Conservation (phyloP, 2,888 invertebrate genomes). For the Epirrhoe tristata region DNA sequence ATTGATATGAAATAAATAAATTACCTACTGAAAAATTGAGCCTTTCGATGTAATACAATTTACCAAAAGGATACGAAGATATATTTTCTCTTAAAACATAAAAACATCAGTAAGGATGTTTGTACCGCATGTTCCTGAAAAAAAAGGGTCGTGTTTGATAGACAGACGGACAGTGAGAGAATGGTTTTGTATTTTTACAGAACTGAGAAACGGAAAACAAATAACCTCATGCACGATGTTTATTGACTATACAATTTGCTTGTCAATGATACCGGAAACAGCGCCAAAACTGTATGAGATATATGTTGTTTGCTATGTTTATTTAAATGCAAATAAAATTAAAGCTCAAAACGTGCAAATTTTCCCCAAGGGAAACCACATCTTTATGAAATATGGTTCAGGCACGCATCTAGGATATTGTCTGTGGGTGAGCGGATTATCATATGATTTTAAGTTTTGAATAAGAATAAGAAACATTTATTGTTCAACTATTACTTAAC, state of each 20-base stretch:
- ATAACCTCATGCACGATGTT: not conserved
- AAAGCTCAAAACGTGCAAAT: slow-evolving; percentile 20
- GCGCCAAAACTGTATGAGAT: not conserved
- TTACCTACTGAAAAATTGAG: no score
- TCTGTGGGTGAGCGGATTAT: no score
- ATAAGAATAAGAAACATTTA: no score
- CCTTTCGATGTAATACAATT: no score
- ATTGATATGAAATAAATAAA: no score
- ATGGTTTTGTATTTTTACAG: not conserved
- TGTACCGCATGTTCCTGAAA: not conserved
- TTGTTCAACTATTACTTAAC: no score
- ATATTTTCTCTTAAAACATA: not conserved
- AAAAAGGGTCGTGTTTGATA: not conserved
- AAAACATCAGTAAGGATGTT: not conserved
- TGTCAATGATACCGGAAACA: not conserved
- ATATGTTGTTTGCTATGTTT: not conserved
- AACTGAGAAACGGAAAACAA: not conserved
- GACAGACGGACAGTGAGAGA: slow-evolving; percentile 1
- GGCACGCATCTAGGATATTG: not conserved
- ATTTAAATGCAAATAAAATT: slow-evolving; percentile 18
- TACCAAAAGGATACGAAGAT: not conserved
- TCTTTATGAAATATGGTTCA: slow-evolving; percentile 31
- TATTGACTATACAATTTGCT: not conserved
- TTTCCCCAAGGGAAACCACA: slow-evolving; percentile 24
- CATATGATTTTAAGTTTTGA: no score